Evolutionary conservation across 2,888 invertebrate genomes (phyloP), one percentile per base, ranked within the genome.

Genomic region (Hypselothyrea guttata): DNA sequence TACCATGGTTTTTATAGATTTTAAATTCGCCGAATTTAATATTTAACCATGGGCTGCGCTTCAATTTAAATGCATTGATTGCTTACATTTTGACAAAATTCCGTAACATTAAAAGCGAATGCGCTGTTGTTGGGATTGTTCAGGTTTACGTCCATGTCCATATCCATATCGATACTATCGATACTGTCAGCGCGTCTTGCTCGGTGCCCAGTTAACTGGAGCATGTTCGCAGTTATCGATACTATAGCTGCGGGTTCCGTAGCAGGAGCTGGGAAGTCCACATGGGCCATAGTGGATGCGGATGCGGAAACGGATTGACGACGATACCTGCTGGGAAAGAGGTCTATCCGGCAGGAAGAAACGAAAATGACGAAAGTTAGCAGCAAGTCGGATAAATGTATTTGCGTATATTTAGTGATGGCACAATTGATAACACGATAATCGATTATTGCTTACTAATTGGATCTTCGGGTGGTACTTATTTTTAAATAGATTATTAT

Each of bases 31-130:
- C n/a, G n/a, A n/a, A n/a, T 34, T 7, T 30, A 5, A 7, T 9
- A 30, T 30, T 30, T 5, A 30, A 30, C 7, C 7, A 3, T 30
- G n/a, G 2, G 2, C n/a, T 30, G 11, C 16, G 8, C 16, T 8
- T 2, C 9, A 8, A 22, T 46, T 22, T 8, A 16, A 13, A 31
- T 37, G 2, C 4, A 2, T 47, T 52, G 22, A 35, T 38, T 11
- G 31, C 79, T 84, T 71, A 86, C 86, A 62, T 86, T 86, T 68
- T 84, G 81, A 71, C 86, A 84, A 55, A 68, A 62, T 61, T 79
- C 75, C 46, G 85, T 87, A 8, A 83, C 59, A 46, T 86, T 85
- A 64, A 79, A 83, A 58, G 66, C 75, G 49, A 81, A 76, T 56
- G 69, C 60, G 40, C 63, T 68, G 34, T 47, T 45, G 18, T 35